Evolutionary conservation across 2,113 vertebrate species (phyloP).

Genomic region (Galbula dea): DNA sequence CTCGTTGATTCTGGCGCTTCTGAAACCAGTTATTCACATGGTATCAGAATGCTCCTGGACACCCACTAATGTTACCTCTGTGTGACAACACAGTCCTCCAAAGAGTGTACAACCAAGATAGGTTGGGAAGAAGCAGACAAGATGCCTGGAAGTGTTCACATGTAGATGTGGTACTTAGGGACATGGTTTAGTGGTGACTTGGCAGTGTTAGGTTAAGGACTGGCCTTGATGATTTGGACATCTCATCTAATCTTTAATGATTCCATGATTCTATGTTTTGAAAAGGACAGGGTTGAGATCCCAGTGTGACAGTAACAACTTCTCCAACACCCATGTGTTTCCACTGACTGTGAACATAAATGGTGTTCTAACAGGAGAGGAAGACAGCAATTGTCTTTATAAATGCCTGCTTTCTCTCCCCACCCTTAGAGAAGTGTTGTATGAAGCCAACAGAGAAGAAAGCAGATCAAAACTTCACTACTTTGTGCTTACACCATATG

Average conservation of each 20-base stretch:
- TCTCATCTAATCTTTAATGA: too few species aligned
- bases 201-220: too few species aligned
- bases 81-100: background rate
- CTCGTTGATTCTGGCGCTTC: background rate
- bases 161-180: too few species aligned
- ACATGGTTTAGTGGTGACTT: too few species aligned
- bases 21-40: background rate
- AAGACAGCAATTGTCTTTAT: background rate
- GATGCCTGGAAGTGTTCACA: too few species aligned
- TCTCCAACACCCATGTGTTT: background rate
- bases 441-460: background rate
- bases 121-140: background rate
- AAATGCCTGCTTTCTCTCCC: background rate
- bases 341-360: background rate
- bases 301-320: background rate
- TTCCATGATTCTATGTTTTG: too few species aligned
- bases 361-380: background rate
- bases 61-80: background rate
- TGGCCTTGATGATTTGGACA: too few species aligned
- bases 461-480: background rate
- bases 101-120: background rate
- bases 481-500: accelerated
- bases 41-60: background rate
- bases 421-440: accelerated
- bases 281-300: background rate